These are phyloP conservation scores for Calliphora vomitoria DNA, from an alignment of 2,888 invertebrate species.

Conservation along the genomic window DNA sequence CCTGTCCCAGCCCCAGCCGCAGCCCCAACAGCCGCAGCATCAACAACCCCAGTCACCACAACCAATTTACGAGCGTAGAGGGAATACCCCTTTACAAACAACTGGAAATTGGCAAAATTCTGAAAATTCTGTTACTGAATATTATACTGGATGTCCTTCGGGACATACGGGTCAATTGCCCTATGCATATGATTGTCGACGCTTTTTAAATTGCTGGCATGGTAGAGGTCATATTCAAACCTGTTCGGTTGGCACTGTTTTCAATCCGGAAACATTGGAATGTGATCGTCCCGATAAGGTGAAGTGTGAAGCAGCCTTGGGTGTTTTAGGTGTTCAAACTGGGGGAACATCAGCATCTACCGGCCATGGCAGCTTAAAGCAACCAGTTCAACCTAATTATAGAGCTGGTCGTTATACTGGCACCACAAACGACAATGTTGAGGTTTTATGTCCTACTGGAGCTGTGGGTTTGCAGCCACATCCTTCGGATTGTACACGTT, in stretches of 20 bases:
- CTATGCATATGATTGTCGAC: conserved; percentile 87
- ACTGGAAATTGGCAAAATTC: conserved; percentile 73
- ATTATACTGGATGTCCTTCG: conserved; percentile 84
- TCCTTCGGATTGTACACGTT: conserved; percentile 87
- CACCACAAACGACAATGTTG: conserved; percentile 64
- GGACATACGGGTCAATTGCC: conserved; percentile 86
- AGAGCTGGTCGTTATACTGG: conserved; percentile 74
- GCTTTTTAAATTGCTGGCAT: conserved; percentile 89
- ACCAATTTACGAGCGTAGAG: conserved; percentile 55
- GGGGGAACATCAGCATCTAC: background rate
- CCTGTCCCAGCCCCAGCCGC: conserved; percentile 29
- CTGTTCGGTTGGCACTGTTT: conserved; percentile 88
- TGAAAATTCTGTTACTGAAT: conserved; percentile 77
- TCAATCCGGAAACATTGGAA: conserved; percentile 87
- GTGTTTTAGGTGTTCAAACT: conserved; percentile 44
- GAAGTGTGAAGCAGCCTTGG: conserved; percentile 82
- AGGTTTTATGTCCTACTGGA: conserved; percentile 85
- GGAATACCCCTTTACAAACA: conserved; percentile 50
- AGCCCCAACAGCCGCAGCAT: conserved; percentile 32
- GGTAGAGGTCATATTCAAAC: conserved; percentile 87
- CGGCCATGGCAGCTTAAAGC: conserved; percentile 27
- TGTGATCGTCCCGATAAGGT: conserved; percentile 89
- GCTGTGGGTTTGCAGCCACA: conserved; percentile 86
- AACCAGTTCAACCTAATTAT: conserved; percentile 44
- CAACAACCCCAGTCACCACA: conserved; percentile 48